Conservation (phyloP, 2,888 invertebrate genomes). For the Terebella lapidaria region DNA sequence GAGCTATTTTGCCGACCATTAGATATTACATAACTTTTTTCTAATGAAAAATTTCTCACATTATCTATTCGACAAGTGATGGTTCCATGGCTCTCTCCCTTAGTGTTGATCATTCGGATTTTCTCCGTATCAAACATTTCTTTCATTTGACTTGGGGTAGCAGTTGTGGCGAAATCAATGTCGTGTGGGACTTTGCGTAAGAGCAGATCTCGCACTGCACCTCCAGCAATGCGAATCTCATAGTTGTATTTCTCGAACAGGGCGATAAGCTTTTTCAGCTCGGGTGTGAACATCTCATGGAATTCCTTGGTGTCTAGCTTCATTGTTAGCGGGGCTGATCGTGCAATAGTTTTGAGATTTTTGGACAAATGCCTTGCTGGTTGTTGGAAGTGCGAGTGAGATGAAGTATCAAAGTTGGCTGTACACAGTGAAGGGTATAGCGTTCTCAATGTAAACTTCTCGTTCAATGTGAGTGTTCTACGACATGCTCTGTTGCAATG, state of each 20-base stretch:
- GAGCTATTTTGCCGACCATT: too few relatives aligned
- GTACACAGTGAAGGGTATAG: too few relatives aligned
- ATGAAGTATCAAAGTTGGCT: too few relatives aligned
- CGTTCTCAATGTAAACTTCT: too few relatives aligned
- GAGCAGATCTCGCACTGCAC: slow-evolving; percentile 76
- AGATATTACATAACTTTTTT: too few relatives aligned
- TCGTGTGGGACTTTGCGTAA: slow-evolving; percentile 61
- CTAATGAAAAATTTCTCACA: slow-evolving; percentile 66
- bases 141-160: slow-evolving; percentile 94
- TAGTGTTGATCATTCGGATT: slow-evolving; percentile 85
- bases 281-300: slow-evolving; percentile 65
- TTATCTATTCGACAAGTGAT: slow-evolving; percentile 92
- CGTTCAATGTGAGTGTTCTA: too few relatives aligned
- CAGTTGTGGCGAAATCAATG: slow-evolving; percentile 95
- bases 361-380: too few relatives aligned
- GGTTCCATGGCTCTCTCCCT: slow-evolving; percentile 63
- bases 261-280: slow-evolving; percentile 66
- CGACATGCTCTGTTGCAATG: too few relatives aligned
- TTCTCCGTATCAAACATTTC: slow-evolving; percentile 79
- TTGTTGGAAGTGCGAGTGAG: too few relatives aligned
- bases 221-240: slow-evolving; percentile 92
- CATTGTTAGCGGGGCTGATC: slow-evolving; percentile 25
- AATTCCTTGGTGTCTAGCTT: slow-evolving; percentile 44
- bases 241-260: slow-evolving; percentile 69
- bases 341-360: too few relatives aligned